A percentile compares a stretch with the other conserved stretches of the same genome.
Conservation (phyloP, 2,888 invertebrate species). For the Theretra japonica region DNA sequence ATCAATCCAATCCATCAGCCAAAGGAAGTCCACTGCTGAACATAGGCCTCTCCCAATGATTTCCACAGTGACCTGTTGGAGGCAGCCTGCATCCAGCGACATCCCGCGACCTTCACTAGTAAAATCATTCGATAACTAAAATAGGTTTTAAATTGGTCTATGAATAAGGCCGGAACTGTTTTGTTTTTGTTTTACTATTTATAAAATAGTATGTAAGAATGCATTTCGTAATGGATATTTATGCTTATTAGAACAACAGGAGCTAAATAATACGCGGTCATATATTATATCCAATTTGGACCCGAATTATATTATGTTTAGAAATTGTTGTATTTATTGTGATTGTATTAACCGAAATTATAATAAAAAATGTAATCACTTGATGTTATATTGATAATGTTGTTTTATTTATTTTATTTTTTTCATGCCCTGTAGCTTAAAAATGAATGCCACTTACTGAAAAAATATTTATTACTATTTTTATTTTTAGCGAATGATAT, state of each 20-base stretch:
- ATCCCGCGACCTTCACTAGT: too few species aligned
- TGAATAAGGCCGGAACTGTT: too few species aligned
- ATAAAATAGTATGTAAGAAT: constrained; percentile 1
- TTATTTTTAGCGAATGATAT: too few species aligned
- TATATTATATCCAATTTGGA: constrained; percentile 1
- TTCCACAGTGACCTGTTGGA: too few species aligned
- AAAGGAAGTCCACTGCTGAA: too few species aligned
- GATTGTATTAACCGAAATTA: constrained; percentile 10
- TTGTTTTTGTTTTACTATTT: constrained; percentile 13
- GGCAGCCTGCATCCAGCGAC: too few species aligned
- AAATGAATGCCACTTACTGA: not conserved
- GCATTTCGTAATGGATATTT: constrained; percentile 11
- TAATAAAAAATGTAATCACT: constrained; percentile 3
- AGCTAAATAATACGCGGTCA: not conserved
- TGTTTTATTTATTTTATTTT: constrained; percentile 18
- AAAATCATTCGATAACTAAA: too few species aligned
- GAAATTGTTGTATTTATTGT: constrained; percentile 21
- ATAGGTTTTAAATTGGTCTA: too few species aligned
- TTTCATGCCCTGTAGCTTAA: not conserved
- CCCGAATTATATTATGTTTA: constrained; percentile 26
- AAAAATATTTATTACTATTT: too few species aligned
- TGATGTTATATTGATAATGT: constrained; percentile 1
- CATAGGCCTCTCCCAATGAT: too few species aligned
- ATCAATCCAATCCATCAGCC: too few species aligned
- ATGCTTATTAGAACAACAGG: not conserved